Conservation (phyloP, 2,113 vertebrate species). For the Corapipo altera region DNA sequence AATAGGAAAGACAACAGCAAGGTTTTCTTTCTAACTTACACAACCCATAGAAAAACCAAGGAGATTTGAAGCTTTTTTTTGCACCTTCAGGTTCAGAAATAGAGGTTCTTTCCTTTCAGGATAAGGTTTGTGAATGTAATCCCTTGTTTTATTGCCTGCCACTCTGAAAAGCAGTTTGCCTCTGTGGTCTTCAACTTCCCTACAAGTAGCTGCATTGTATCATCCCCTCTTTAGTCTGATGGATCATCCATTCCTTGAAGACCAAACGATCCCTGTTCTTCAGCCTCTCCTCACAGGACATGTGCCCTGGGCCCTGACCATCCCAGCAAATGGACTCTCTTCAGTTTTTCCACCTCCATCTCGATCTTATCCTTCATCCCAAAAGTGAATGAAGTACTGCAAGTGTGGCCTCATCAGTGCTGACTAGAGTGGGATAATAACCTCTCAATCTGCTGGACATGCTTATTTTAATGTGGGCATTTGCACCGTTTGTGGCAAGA, state of each 20-base stretch:
- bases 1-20: background rate
- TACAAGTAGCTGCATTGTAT: background rate
- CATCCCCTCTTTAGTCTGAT: background rate
- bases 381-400: background rate
- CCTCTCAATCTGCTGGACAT: background rate
- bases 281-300: background rate
- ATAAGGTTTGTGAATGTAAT: background rate
- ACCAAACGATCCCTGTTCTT: background rate
- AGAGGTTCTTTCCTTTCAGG: background rate
- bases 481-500: background rate
- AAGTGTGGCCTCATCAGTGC: background rate
- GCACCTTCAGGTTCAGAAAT: background rate
- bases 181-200: fast-evolving
- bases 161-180: background rate
- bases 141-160: background rate
- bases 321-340: background rate
- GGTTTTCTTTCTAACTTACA: background rate
- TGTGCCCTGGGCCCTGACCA: background rate
- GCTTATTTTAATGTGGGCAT: background rate
- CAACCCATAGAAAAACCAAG: background rate
- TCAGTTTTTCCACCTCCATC: background rate
- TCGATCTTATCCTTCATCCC: background rate
- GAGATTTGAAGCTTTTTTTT: background rate
- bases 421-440: background rate
- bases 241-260: background rate